phyloP scores from a whole-genome alignment of 2,113 vertebrate genomes.

The Seriola quinqueradiata region DNA sequence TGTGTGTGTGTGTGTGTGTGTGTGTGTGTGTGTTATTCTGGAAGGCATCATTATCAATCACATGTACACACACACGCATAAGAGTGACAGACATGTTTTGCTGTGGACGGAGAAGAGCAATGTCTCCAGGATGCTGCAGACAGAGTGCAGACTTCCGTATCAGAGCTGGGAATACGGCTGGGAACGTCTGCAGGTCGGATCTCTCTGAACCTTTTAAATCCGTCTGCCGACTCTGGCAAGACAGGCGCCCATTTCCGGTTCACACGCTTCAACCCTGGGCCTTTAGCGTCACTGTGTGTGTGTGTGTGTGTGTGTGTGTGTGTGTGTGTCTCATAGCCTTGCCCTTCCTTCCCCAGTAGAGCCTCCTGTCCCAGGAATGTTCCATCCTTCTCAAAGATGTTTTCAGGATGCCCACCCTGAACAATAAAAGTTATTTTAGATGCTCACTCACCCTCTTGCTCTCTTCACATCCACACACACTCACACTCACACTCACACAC shows the following conservation, averaged over 20 bases:
- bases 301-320: conserved; percentile 19
- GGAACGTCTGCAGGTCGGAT: conserved; percentile 73
- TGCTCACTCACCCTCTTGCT: background rate
- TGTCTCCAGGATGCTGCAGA: conserved; percentile 73
- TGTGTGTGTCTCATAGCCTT: conserved; percentile 43
- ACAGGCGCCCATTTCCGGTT: conserved; percentile 76
- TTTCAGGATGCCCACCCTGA: conserved; percentile 73
- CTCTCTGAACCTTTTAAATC: conserved; percentile 67
- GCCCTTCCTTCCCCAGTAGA: conserved; percentile 73
- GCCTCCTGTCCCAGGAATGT: conserved; percentile 74
- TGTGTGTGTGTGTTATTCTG: conserved; percentile 40
- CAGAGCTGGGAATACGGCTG: conserved; percentile 58
- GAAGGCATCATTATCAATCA: conserved; percentile 62
- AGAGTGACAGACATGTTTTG: conserved; percentile 63
- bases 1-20: conserved; percentile 26
- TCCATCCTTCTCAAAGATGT: conserved; percentile 66
- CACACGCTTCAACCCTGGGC: conserved; percentile 70
- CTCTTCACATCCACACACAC: background rate
- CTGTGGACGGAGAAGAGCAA: conserved; percentile 61
- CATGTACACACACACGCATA: conserved; percentile 28
- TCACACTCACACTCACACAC: background rate
- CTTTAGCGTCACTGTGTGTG: conserved; percentile 17
- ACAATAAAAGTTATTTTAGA: conserved; percentile 71
- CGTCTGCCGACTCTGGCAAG: conserved; percentile 52
- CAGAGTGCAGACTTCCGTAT: conserved; percentile 70